phyloP scores from a whole-genome alignment of 2,888 invertebrate genomes.

The Apamea monoglypha region DNA sequence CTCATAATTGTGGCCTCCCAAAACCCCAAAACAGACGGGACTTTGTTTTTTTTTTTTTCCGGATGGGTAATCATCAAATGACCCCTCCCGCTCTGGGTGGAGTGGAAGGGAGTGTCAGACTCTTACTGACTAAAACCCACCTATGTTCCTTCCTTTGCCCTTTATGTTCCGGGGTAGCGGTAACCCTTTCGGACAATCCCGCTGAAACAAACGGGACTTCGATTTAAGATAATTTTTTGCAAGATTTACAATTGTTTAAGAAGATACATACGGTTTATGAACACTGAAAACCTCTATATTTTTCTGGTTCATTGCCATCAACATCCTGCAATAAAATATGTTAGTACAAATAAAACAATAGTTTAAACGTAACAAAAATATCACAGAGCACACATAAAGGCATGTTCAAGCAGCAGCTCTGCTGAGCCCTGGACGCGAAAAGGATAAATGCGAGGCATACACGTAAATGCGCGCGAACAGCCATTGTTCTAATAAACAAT shows the following conservation, averaged over 20 bases:
- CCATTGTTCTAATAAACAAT: slow-evolving; percentile 57
- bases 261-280: background rate
- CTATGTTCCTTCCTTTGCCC: too few relatives aligned
- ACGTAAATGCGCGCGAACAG: slow-evolving; percentile 38
- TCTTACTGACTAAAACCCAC: too few relatives aligned
- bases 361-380: background rate
- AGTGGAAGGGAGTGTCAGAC: too few relatives aligned
- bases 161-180: too few relatives aligned
- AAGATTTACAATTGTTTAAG: background rate
- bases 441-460: slow-evolving; percentile 30
- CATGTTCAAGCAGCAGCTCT: slow-evolving; percentile 17
- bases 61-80: too few relatives aligned
- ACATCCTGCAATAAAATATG: background rate
- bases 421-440: slow-evolving; percentile 17
- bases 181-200: too few relatives aligned
- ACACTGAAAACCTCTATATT: background rate
- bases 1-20: background rate
- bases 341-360: background rate
- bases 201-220: background rate
- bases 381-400: slow-evolving; percentile 2
- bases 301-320: background rate
- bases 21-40: background rate
- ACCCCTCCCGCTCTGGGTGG: too few relatives aligned
- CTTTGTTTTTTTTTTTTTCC: too few relatives aligned
- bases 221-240: background rate